Evolutionary conservation across 2,797 vertebrate genomes (phyloP).

Genomic region (Babyrousa celebensis): DNA sequence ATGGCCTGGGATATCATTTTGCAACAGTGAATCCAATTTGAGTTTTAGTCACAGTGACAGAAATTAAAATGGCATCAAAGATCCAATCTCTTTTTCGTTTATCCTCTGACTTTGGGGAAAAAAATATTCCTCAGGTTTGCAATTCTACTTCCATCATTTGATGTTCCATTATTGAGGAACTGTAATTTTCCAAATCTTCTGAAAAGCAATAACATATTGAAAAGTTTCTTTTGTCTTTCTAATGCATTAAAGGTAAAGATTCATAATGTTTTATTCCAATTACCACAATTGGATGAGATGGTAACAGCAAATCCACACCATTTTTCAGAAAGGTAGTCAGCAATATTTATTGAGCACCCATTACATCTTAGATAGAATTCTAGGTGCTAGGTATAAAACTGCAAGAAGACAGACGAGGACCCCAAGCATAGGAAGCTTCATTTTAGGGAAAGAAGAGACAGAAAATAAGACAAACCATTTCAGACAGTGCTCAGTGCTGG

Average conservation of each 20-base stretch:
- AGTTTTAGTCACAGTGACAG: conserved; percentile 31
- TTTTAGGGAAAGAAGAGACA: neutral
- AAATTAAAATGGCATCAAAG: conserved; percentile 64
- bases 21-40: neutral
- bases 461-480: conserved; percentile 34
- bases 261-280: neutral
- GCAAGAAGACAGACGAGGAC: neutral
- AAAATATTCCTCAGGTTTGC: neutral
- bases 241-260: neutral
- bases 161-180: conserved; percentile 36
- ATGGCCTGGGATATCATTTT: neutral
- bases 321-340: neutral
- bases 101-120: neutral
- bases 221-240: conserved; percentile 24
- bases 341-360: neutral
- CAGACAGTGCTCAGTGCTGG: neutral
- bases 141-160: neutral
- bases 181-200: conserved; percentile 34
- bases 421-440: neutral
- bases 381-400: neutral
- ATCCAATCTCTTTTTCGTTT: conserved; percentile 18
- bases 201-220: neutral
- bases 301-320: neutral
- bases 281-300: neutral
- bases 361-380: neutral